Conservation (phyloP, 2,888 invertebrate species). For the Mayetiola destructor region DNA sequence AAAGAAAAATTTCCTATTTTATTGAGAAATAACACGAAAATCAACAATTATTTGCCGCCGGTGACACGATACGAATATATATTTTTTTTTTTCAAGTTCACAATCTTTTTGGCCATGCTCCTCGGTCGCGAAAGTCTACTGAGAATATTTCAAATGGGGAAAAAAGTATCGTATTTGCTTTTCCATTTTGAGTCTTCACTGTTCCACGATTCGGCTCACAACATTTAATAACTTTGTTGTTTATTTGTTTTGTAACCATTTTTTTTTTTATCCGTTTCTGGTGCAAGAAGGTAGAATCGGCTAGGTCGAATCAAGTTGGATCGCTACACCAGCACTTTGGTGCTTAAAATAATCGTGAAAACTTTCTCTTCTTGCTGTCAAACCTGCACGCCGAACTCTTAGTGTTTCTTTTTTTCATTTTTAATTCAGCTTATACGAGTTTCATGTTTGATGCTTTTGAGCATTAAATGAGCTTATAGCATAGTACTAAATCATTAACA, state of each 20-base stretch:
- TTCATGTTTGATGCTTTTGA: too few relatives aligned
- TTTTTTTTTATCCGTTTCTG: background rate
- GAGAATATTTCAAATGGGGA: background rate
- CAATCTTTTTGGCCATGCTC: background rate
- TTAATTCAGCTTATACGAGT: too few relatives aligned
- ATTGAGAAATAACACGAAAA: slow-evolving; percentile 1
- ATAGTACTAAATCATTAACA: too few relatives aligned
- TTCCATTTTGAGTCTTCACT: background rate
- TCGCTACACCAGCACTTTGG: background rate
- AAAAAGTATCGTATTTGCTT: background rate
- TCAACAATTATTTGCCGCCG: background rate
- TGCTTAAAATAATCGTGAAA: background rate
- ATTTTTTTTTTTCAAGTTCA: slow-evolving; percentile 8
- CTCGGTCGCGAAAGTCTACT: background rate
- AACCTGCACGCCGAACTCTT: background rate
- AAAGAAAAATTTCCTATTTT: background rate
- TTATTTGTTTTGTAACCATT: too few relatives aligned
- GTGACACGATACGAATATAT: background rate
- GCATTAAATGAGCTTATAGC: too few relatives aligned
- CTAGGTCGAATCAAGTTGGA: background rate
- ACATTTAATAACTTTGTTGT: background rate
- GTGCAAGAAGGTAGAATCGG: background rate
- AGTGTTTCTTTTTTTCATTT: too few relatives aligned
- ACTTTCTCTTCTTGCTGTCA: background rate
- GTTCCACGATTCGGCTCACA: background rate